Percentiles rank a stretch among this genome's conserved stretches.
phyloP scores from a whole-genome alignment of 1,140 invertebrate species.

The Tachypleus tridentatus region DNA sequence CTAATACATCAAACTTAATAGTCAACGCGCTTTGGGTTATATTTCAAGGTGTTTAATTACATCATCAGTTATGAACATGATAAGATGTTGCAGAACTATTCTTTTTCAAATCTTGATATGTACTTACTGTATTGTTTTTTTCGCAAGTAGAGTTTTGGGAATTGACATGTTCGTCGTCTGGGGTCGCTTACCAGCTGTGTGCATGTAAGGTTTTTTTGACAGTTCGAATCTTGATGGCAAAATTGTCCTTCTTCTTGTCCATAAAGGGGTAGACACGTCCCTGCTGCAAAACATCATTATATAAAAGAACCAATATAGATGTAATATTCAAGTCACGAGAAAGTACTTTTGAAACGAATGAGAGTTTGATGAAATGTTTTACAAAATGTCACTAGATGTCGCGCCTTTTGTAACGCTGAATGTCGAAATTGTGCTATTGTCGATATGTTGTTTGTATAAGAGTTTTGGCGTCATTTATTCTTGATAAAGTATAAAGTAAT shows the following conservation, averaged over 20 bases:
- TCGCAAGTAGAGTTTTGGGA: conserved; percentile 32
- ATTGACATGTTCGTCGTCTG: conserved; percentile 53
- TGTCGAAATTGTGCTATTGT: too few relatives aligned
- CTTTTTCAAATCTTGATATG: not conserved
- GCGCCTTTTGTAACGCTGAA: too few relatives aligned
- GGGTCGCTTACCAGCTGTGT: conserved; percentile 32
- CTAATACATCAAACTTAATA: not conserved
- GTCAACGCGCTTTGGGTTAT: conserved; percentile 1
- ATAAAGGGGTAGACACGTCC: conserved; percentile 55
- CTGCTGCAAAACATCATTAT: conserved; percentile 34
- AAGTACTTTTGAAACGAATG: too few relatives aligned
- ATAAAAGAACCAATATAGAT: too few relatives aligned
- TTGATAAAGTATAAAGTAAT: too few relatives aligned
- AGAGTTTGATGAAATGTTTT: too few relatives aligned
- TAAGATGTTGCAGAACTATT: not conserved
- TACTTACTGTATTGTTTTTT: conserved; percentile 64
- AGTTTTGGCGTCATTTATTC: too few relatives aligned
- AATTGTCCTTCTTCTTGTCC: conserved; percentile 58
- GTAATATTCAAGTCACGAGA: too few relatives aligned
- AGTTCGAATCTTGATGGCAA: conserved; percentile 57
- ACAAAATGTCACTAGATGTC: too few relatives aligned
- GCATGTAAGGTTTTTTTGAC: conserved; percentile 58
- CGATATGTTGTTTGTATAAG: too few relatives aligned
- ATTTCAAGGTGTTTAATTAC: not conserved
- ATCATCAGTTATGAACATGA: not conserved